Evolutionary conservation across 2,113 vertebrate species (phyloP), one percentile per base, ranked within the genome.

Genomic region (Athene cunicularia): DNA sequence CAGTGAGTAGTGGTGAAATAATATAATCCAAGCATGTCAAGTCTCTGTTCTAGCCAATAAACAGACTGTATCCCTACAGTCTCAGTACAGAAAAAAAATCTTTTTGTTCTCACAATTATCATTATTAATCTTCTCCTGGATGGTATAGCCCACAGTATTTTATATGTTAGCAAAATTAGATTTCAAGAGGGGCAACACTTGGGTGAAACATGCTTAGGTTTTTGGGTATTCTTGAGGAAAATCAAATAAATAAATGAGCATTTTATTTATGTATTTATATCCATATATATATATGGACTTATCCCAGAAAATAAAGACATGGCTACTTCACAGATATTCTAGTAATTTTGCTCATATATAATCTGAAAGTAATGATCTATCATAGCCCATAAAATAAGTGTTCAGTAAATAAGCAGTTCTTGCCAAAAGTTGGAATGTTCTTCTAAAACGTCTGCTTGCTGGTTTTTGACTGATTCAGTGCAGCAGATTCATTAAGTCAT

Each of bases 401-500:
- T 76, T 63, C 4, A 0, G 56, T 92, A 95, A 93, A 94, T 16
- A 95, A 79, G 45, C 35, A 58, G 30, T 14, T 62, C 86, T 89
- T 89, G 32, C 37, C 66, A 84, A 68, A 84, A 97, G 53, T n/a
- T 68, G 85, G 37, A 21, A 39, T 60, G 33, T 84, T 93, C 87
- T 95, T 56, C 63, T 87, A 55, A 86, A 95, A 56, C 56, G 33
- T 93, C n/a, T 60, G 9, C 30, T 85, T 53, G 55, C 63, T 83
- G n/a, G 1, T 5, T 91, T 90, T 74, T 81, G 59, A 79, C 53
- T 66, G 63, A 76, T 89, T 81, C 73, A 72, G 64, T 75, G 37
- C 30, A 92, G 66, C 68, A 93, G 60, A 66, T 79, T 95, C 89
- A 95, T 85, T 62, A 94, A 91, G 49, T 58, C 91, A 87, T 94